Evolutionary conservation across 1,140 invertebrate genomes (phyloP).

Genomic region (Phortica variegata): DNA sequence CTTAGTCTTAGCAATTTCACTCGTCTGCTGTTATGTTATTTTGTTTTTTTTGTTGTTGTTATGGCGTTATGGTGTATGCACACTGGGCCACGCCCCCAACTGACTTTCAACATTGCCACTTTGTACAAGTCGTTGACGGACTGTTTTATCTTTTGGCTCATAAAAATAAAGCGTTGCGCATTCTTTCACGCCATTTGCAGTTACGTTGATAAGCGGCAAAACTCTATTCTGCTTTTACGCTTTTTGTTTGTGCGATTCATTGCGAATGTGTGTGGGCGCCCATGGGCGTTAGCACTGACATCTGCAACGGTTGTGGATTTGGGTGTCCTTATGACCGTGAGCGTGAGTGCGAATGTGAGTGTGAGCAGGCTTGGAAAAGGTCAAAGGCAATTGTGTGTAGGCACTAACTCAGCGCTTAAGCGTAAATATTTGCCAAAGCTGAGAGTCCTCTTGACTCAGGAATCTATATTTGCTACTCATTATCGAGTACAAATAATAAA

Average conservation of each 20-base stretch:
- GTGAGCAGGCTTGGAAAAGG: slow-evolving; percentile 22
- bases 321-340: background rate
- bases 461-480: slow-evolving; percentile 18
- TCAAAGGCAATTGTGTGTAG: slow-evolving; percentile 43
- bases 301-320: no score
- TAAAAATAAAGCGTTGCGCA: slow-evolving; percentile 54
- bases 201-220: slow-evolving; percentile 46
- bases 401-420: no score
- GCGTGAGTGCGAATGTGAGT: background rate
- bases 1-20: no score
- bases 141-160: slow-evolving; percentile 41
- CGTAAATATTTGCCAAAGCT: no score
- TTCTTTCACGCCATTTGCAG: slow-evolving; percentile 54
- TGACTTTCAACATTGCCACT: background rate
- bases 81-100: slow-evolving; percentile 27
- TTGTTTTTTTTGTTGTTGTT: no score
- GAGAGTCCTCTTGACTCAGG: no score
- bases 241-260: slow-evolving; percentile 28
- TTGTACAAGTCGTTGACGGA: background rate
- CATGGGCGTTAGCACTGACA: no score
- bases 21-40: no score
- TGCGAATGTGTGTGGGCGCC: no score
- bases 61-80: slow-evolving; percentile 50
- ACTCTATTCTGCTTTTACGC: no score
- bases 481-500: slow-evolving; percentile 54